Evolutionary conservation across 2,888 invertebrate species (phyloP).

Genomic region (Anticlea derivata): DNA sequence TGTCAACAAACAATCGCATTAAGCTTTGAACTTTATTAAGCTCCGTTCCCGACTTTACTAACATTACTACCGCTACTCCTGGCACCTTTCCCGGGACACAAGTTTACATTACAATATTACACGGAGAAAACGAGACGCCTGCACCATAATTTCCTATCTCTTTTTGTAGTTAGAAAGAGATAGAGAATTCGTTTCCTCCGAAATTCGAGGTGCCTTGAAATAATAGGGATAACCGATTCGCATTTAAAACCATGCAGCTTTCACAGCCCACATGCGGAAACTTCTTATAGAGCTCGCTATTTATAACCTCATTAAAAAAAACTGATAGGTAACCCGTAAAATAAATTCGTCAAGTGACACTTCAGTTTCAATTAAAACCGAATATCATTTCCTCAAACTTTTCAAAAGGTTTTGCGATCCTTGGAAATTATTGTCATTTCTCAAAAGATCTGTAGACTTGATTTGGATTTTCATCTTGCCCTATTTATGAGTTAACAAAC

Average conservation of each 20-base stretch:
- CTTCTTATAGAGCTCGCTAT: slow-evolving; percentile 2
- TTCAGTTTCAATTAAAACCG: neutral
- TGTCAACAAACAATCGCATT: neutral
- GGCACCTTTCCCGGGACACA: slow-evolving; percentile 60
- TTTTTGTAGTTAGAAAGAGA: too few species aligned
- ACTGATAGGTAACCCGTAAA: neutral
- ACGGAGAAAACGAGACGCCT: slow-evolving; percentile 38
- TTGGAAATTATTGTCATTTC: slow-evolving; percentile 9
- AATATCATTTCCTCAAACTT: slow-evolving; percentile 7
- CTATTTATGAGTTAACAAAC: neutral
- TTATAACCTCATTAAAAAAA: too few species aligned
- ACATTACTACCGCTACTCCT: slow-evolving; percentile 53
- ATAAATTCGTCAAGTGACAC: neutral
- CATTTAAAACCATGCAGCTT: slow-evolving; percentile 2
- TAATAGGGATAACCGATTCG: slow-evolving; percentile 18
- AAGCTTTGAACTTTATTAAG: slow-evolving; percentile 43
- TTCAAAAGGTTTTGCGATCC: slow-evolving; percentile 5
- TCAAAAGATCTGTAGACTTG: neutral
- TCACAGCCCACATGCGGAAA: slow-evolving; percentile 5
- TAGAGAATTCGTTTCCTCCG: too few species aligned
- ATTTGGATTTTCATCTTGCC: neutral
- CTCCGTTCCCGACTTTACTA: slow-evolving; percentile 45
- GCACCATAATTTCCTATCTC: slow-evolving; percentile 34
- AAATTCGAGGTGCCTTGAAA: slow-evolving; percentile 23
- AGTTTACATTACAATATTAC: slow-evolving; percentile 56